A percentile compares a stretch with the other conserved stretches of the same genome.
phyloP scores from a whole-genome alignment of 1,140 invertebrate genomes.

The Leptopilina boulardi region DNA sequence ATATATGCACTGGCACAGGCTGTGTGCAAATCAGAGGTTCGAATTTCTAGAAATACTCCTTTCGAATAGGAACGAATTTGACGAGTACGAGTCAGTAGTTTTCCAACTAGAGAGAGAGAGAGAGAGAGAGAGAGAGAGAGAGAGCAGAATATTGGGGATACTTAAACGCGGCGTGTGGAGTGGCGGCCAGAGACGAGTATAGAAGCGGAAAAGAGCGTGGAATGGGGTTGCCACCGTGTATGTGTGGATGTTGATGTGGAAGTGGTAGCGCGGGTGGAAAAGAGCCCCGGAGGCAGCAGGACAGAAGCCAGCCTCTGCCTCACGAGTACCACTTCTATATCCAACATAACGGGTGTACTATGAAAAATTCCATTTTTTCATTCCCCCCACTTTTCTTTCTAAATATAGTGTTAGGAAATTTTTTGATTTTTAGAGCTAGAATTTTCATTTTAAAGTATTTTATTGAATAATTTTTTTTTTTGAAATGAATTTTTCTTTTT shows the following conservation, averaged over 20 bases:
- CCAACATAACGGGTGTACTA: constrained; percentile 60
- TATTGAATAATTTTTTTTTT: no score
- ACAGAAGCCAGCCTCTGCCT: constrained; percentile 63
- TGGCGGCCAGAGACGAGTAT: constrained; percentile 59
- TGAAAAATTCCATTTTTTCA: neutral
- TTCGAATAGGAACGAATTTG: constrained; percentile 36
- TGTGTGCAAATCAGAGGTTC: constrained; percentile 28
- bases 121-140: no score
- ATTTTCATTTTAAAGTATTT: no score
- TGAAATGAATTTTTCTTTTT: no score
- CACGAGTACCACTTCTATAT: constrained; percentile 57
- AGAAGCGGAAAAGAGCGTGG: constrained; percentile 53
- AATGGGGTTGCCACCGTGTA: constrained; percentile 52
- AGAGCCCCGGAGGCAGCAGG: constrained; percentile 57
- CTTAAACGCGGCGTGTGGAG: constrained; percentile 64
- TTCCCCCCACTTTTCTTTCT: neutral
- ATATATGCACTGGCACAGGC: neutral
- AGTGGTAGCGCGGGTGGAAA: constrained; percentile 56
- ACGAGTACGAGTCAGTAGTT: constrained; percentile 52
- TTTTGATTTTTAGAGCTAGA: no score
- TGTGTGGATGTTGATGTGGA: constrained; percentile 45
- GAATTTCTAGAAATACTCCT: constrained; percentile 40
- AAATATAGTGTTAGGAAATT: no score
- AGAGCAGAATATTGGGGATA: constrained; percentile 58
- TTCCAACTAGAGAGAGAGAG: constrained; percentile 41